Percentiles rank a stretch among this genome's conserved stretches.
These are phyloP conservation scores for Odontocolon sp. DNA, from an alignment of 2,888 invertebrate species.

Conservation along the genomic window DNA sequence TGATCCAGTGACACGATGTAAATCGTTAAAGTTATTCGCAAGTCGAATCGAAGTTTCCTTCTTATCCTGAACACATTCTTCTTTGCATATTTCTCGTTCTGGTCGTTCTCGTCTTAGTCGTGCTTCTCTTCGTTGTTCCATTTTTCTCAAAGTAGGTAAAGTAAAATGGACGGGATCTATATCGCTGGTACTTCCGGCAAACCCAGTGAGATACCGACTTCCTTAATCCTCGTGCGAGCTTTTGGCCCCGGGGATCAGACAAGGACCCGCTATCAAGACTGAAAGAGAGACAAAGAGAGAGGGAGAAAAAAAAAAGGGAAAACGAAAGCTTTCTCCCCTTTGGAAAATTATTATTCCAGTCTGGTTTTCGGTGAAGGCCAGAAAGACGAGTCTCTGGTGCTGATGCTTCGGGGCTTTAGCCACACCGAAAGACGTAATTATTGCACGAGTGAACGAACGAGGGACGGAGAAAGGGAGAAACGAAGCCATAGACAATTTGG, in stretches of 20 bases:
- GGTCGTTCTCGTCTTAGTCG: not conserved
- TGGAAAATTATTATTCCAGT: constrained; percentile 21
- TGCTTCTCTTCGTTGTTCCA: not conserved
- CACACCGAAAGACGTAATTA: constrained; percentile 31
- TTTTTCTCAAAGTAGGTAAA: not conserved
- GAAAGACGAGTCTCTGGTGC: not conserved
- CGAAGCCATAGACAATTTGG: constrained; percentile 11
- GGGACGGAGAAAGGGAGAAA: too few relatives aligned
- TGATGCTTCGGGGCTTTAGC: not conserved
- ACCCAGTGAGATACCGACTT: not conserved
- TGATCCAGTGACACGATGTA: constrained; percentile 29
- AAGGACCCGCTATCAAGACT: not conserved
- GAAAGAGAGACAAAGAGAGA: not conserved
- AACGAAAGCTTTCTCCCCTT: not conserved
- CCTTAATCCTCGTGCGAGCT: constrained; percentile 6
- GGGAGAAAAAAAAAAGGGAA: not conserved
- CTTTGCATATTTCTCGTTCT: not conserved
- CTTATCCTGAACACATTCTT: not conserved
- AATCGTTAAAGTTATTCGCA: constrained; percentile 31
- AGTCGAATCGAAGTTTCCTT: constrained; percentile 26
- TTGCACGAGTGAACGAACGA: constrained; percentile 16
- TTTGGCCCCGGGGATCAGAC: constrained; percentile 13
- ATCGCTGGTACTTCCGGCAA: not conserved
- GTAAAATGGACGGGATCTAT: not conserved
- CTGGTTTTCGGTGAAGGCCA: not conserved